A percentile compares a stretch with the other conserved stretches of the same genome.
phyloP scores from a whole-genome alignment of 1,140 invertebrate species.

The Tetranychus cinnabarinus region DNA sequence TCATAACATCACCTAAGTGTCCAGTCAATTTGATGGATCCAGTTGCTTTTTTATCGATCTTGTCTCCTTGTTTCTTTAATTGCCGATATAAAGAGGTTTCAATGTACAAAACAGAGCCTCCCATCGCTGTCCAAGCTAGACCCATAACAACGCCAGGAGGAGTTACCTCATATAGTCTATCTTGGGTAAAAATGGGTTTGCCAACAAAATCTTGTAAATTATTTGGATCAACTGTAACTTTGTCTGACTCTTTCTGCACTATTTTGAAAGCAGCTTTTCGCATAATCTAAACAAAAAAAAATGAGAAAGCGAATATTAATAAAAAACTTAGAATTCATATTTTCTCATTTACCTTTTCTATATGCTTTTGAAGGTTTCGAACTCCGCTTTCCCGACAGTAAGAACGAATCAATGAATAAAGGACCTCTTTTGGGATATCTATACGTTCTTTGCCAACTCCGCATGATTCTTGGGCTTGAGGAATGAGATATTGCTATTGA shows the following conservation, averaged over 20 bases:
- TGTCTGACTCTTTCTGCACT: constrained; percentile 53
- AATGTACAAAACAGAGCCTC: constrained; percentile 79
- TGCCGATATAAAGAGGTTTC: constrained; percentile 39
- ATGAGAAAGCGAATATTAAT: neutral
- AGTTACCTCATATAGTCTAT: constrained; percentile 65
- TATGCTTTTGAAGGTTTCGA: constrained; percentile 89
- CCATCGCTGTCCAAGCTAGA: constrained; percentile 96
- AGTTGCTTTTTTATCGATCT: constrained; percentile 18
- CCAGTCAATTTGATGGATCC: constrained; percentile 64
- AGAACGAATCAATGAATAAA: constrained; percentile 59
- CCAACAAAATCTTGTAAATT: constrained; percentile 82
- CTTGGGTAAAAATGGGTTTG: constrained; percentile 80
- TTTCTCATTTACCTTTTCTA: constrained; percentile 53
- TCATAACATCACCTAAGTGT: constrained; percentile 95
- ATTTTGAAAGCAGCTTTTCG: constrained; percentile 86
- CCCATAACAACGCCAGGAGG: constrained; percentile 94
- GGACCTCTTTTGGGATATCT: constrained; percentile 41
- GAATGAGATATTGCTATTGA: constrained; percentile 62
- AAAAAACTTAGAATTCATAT: neutral
- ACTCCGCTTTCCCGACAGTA: constrained; percentile 89
- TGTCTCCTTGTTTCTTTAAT: neutral
- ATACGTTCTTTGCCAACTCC: constrained; percentile 50
- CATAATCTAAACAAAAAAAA: constrained; percentile 31
- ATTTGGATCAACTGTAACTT: constrained; percentile 35
- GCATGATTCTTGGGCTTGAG: constrained; percentile 49